Conservation (phyloP, 2,113 vertebrate species). For the Heterotilapia buettikoferi region DNA sequence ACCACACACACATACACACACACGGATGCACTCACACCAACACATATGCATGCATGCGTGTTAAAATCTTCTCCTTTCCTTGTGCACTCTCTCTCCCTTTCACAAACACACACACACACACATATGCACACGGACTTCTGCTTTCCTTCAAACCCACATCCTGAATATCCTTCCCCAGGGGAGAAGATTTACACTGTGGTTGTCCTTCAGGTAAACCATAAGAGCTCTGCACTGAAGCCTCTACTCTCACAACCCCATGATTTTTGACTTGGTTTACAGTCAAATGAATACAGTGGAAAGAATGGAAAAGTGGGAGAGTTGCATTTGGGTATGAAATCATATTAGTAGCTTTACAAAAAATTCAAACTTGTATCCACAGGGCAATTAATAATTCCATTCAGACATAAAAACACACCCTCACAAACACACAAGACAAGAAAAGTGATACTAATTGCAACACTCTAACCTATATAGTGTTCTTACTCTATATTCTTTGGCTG, state of each 20-base stretch:
- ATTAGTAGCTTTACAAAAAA: not conserved
- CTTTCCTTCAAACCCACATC: slow-evolving; percentile 64
- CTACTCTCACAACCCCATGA: not conserved
- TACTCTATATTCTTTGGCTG: slow-evolving; percentile 1
- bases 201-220: slow-evolving; percentile 63
- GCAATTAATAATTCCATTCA: not conserved
- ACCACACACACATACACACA: slow-evolving; percentile 60
- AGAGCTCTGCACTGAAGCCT: slow-evolving; percentile 38
- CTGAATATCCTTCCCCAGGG: slow-evolving; percentile 57
- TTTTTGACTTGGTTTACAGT: slow-evolving; percentile 22
- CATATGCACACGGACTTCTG: slow-evolving; percentile 1
- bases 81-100: not conserved
- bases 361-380: not conserved
- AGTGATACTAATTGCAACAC: not conserved
- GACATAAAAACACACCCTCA: not conserved
- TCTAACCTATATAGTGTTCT: not conserved
- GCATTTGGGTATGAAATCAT: slow-evolving; percentile 12
- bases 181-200: slow-evolving; percentile 67
- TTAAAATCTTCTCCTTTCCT: not conserved
- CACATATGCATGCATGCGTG: slow-evolving; percentile 13
- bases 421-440: not conserved
- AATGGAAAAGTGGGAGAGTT: slow-evolving; percentile 5
- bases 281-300: slow-evolving; percentile 19
- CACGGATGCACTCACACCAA: slow-evolving; percentile 17
- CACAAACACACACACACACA: not conserved